phyloP scores from a whole-genome alignment of 2,797 vertebrate species.

The Potorous gilbertii region DNA sequence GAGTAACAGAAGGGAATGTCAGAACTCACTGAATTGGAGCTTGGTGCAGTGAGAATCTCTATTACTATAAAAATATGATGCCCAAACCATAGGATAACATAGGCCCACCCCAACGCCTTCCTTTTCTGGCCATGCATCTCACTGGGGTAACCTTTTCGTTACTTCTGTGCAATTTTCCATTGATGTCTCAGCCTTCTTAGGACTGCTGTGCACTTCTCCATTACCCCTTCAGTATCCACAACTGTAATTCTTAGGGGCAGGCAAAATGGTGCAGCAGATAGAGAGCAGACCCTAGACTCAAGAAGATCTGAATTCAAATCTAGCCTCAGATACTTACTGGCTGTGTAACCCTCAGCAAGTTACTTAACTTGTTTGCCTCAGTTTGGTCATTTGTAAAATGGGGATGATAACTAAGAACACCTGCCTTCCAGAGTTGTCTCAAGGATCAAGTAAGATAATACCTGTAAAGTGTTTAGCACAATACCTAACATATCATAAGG shows the following conservation, averaged over 20 bases:
- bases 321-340: background rate
- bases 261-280: background rate
- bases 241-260: background rate
- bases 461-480: background rate
- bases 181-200: background rate
- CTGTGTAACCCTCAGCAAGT: background rate
- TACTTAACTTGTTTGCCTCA: background rate
- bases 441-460: background rate
- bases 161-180: background rate
- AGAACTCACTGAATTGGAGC: slow-evolving; percentile 20
- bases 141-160: background rate
- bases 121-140: background rate
- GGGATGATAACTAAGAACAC: background rate
- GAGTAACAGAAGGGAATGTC: background rate
- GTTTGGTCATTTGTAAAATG: background rate
- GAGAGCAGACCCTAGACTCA: background rate
- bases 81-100: background rate
- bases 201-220: background rate
- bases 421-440: background rate
- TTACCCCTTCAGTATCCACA: background rate
- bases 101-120: accelerated
- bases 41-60: background rate
- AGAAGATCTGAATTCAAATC: background rate
- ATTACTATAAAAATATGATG: background rate
- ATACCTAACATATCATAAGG: background rate